Evolutionary conservation across 2,888 invertebrate genomes (phyloP), one percentile per base, ranked within the genome.

Genomic region (Hyalella azteca): DNA sequence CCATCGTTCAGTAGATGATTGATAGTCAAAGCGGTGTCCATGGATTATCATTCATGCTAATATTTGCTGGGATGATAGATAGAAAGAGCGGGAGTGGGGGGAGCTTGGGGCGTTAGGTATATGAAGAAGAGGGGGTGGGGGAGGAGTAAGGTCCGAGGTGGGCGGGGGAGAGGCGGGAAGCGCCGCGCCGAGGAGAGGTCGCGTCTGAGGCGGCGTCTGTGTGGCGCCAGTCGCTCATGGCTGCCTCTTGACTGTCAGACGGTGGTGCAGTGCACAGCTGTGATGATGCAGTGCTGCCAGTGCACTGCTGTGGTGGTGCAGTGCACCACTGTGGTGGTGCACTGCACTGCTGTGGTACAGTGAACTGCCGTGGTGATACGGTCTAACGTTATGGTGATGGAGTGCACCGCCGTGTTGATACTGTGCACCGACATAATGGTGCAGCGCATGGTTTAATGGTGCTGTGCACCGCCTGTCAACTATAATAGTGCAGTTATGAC

Each of bases 151-250:
- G 15, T 3, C 9, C 7, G 49, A 11, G 59, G 26, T 29, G 32
- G 9, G 29, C 36, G 39, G 36, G 66, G 36, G 66, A 36, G 66
- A 29, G 32, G 26, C 19, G 66, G 11, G 9, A 15, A 15, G 11
- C 11, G 45, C 45, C 45, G 45, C 36, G 66, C 29, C 32, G 36
- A 29, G 36, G 29, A 29, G 66, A 29, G 29, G 66, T 36, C 66
- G 66, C 36, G 36, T 66, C 66, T 66, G 66, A 9, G 13, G 66
- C 66, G 66, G 32, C 66, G 66, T 36, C 66, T 36, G 36, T 66
- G 36, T 66, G 66, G 66, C 66, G 66, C 66, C 66, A 66, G 29
- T 66, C 29, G 15, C 39, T 66, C 66, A 36, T 66, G 32, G 66
- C 36, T 66, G 66, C 39, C 9, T 36, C 66, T 66, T 66, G 66